Conservation (phyloP, 2,113 vertebrate genomes). For the Plotosus lineatus region DNA sequence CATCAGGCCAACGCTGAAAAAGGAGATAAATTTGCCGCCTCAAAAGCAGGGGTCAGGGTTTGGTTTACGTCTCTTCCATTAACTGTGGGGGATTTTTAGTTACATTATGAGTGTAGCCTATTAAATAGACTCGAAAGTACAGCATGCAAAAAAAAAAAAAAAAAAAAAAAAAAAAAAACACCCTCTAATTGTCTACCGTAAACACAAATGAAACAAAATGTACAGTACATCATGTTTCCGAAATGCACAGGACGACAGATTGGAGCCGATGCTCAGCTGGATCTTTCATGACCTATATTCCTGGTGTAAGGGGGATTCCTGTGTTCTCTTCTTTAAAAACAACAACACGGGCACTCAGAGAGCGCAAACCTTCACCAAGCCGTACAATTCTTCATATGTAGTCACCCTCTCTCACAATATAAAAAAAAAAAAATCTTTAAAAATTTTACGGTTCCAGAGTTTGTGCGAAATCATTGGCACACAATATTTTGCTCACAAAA, state of each 20-base stretch:
- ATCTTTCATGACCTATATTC: conserved; percentile 54
- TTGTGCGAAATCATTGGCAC: too few species aligned
- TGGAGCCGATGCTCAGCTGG: conserved; percentile 32
- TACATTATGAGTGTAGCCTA: not conserved
- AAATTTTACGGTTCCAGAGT: too few species aligned
- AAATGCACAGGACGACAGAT: not conserved
- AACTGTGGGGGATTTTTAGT: not conserved
- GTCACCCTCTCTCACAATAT: too few species aligned
- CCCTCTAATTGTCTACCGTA: not conserved
- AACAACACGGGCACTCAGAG: too few species aligned
- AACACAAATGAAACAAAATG: not conserved
- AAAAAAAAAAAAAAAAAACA: not conserved
- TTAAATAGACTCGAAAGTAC: not conserved
- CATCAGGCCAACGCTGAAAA: not conserved
- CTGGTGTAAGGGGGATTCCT: not conserved
- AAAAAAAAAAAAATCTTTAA: too few species aligned
- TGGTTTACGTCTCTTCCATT: not conserved
- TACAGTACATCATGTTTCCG: not conserved
- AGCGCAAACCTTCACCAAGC: too few species aligned
- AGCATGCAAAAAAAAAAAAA: not conserved
- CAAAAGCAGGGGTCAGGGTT: not conserved
- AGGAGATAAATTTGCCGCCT: not conserved
- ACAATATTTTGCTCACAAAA: too few species aligned
- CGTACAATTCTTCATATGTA: too few species aligned
- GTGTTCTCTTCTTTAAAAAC: conserved; percentile 17